Percentiles rank a stretch among this genome's conserved stretches.
These are phyloP conservation scores for Chirona hameri DNA, from an alignment of 2,888 invertebrate genomes.

Conservation along the genomic window DNA sequence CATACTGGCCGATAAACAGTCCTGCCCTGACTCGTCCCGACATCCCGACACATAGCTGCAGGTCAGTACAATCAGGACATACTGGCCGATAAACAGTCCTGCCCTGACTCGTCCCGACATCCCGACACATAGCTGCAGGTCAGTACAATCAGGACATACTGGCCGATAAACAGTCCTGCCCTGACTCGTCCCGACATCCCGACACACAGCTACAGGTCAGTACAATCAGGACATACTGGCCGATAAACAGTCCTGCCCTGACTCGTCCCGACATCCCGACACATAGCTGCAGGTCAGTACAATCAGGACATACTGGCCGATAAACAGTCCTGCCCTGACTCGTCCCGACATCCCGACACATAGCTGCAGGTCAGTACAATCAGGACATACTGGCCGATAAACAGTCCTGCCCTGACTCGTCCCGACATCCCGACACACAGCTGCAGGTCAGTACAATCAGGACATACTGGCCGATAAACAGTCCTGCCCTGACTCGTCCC, in stretches of 20 bases:
- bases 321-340: too few species aligned
- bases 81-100: too few species aligned
- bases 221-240: too few species aligned
- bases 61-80: conserved; percentile 40
- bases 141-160: conserved; percentile 35
- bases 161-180: too few species aligned
- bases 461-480: too few species aligned
- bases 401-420: too few species aligned
- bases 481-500: too few species aligned
- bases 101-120: neutral
- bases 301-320: too few species aligned
- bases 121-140: conserved; percentile 56
- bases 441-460: conserved; percentile 43
- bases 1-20: too few species aligned
- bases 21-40: too few species aligned
- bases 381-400: too few species aligned
- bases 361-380: conserved; percentile 49
- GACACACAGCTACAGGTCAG: conserved; percentile 54
- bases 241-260: too few species aligned
- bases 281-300: conserved; percentile 52
- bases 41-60: conserved; percentile 57
- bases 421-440: conserved; percentile 57
- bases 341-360: conserved; percentile 51
- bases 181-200: conserved; percentile 44
- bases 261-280: conserved; percentile 49